Evolutionary conservation across 2,888 invertebrate species (phyloP).

Genomic region (Chloromyia formosa): DNA sequence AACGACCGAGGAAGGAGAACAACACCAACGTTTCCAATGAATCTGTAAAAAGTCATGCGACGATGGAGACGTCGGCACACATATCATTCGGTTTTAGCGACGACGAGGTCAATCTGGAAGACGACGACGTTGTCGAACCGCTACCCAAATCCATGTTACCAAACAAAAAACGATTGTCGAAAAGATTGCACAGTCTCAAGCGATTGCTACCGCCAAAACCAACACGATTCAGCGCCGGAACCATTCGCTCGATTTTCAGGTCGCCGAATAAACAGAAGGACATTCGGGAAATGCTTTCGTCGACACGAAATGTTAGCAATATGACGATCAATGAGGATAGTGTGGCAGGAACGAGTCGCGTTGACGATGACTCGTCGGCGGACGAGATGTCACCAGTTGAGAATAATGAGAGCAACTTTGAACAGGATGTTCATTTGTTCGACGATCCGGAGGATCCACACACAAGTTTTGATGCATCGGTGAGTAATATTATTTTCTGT

Average conservation of each 20-base stretch:
- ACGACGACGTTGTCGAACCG: conserved; percentile 43
- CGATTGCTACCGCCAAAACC: conserved; percentile 53
- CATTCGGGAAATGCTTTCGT: conserved; percentile 58
- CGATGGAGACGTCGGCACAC: too few species aligned
- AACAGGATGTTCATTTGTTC: conserved; percentile 54
- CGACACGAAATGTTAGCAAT: conserved; percentile 56
- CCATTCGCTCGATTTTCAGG: conserved; percentile 51
- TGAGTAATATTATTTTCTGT: conserved; percentile 46
- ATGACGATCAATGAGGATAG: neutral
- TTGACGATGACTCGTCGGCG: neutral
- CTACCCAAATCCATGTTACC: conserved; percentile 16
- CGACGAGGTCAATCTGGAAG: conserved; percentile 51
- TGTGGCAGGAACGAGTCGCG: neutral
- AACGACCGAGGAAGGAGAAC: neutral
- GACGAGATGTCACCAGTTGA: neutral
- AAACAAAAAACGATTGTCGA: conserved; percentile 52
- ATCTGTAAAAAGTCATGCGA: too few species aligned
- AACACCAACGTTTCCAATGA: neutral
- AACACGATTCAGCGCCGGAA: conserved; percentile 25
- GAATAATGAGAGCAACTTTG: neutral
- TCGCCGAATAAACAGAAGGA: conserved; percentile 54
- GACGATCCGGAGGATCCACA: conserved; percentile 56
- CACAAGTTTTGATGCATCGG: conserved; percentile 57
- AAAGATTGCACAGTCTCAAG: conserved; percentile 54
- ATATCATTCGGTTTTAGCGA: conserved; percentile 59